A percentile compares a stretch with the other conserved stretches of the same genome.
phyloP scores from a whole-genome alignment of 92 coral and sea anemone genomes.

The Actinernus sp. region DNA sequence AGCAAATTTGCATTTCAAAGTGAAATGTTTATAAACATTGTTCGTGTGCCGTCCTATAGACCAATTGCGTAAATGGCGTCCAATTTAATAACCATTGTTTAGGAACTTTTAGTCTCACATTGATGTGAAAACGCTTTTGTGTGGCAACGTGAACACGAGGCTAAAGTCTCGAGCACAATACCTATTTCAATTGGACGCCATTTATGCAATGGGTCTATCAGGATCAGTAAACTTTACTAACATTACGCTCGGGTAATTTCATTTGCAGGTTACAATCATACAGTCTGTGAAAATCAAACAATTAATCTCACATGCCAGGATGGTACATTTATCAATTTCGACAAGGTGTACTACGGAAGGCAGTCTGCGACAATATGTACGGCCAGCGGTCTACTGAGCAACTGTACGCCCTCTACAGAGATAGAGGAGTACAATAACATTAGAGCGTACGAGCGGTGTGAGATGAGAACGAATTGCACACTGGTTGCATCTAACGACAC shows the following conservation, averaged over 20 bases:
- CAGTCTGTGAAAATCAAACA: conserved; percentile 39
- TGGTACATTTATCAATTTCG: conserved; percentile 58
- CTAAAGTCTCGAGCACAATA: too few species aligned
- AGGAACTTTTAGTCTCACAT: conserved; percentile 1
- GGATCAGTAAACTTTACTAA: too few species aligned
- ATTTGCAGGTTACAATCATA: conserved; percentile 22
- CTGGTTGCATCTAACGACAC: conserved; percentile 28
- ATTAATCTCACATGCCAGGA: conserved; percentile 33
- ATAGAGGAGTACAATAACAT: conserved; percentile 44
- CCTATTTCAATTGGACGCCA: too few species aligned
- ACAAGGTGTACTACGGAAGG: conserved; percentile 43
- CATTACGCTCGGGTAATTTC: neutral
- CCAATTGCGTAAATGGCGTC: too few species aligned
- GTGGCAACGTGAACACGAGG: too few species aligned
- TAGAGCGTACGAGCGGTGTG: conserved; percentile 53
- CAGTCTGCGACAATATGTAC: conserved; percentile 8
- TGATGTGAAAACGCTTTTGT: too few species aligned
- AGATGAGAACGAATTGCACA: conserved; percentile 52
- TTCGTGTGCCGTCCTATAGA: too few species aligned
- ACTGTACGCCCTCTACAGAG: neutral
- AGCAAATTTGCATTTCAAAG: too few species aligned
- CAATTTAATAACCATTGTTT: too few species aligned
- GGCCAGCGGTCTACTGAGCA: neutral
- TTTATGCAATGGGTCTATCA: too few species aligned
- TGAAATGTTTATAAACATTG: too few species aligned